Percentiles rank a stretch among this genome's conserved stretches.
Conservation (phyloP, 2,797 vertebrate genomes). For the Podargus strigoides region DNA sequence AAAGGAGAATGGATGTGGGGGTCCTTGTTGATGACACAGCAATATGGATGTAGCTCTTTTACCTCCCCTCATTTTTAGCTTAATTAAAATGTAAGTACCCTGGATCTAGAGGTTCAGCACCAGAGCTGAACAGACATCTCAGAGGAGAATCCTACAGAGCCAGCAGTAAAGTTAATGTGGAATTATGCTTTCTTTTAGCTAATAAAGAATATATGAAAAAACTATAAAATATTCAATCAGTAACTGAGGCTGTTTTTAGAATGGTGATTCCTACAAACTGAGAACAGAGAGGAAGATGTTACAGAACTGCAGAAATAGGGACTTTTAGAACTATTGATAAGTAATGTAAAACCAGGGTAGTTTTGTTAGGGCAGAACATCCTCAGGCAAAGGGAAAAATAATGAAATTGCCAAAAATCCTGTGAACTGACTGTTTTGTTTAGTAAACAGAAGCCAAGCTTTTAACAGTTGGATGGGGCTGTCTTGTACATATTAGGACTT, state of each 20-base stretch:
- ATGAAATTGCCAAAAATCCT: background rate
- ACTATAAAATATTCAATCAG: background rate
- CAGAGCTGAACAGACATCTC: background rate
- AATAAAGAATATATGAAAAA: background rate
- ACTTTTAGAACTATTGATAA: background rate
- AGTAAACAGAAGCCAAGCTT: background rate
- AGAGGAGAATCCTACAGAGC: background rate
- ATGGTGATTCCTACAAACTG: background rate
- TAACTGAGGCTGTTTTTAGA: background rate
- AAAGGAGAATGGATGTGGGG: background rate
- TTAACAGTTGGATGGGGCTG: background rate
- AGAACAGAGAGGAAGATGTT: background rate
- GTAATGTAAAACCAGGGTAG: background rate
- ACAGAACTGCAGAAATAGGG: background rate
- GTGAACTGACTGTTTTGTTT: background rate
- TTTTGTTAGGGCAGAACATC: background rate
- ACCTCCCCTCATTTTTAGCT: background rate
- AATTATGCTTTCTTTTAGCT: background rate
- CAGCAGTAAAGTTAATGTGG: background rate
- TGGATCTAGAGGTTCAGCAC: background rate
- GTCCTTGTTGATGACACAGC: background rate
- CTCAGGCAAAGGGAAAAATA: background rate
- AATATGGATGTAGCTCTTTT: background rate
- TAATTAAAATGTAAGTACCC: background rate
- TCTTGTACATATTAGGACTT: background rate